These are phyloP conservation scores for Ptychobarbus kaznakovi DNA, from an alignment of 2,797 vertebrate genomes.

Conservation along the genomic window DNA sequence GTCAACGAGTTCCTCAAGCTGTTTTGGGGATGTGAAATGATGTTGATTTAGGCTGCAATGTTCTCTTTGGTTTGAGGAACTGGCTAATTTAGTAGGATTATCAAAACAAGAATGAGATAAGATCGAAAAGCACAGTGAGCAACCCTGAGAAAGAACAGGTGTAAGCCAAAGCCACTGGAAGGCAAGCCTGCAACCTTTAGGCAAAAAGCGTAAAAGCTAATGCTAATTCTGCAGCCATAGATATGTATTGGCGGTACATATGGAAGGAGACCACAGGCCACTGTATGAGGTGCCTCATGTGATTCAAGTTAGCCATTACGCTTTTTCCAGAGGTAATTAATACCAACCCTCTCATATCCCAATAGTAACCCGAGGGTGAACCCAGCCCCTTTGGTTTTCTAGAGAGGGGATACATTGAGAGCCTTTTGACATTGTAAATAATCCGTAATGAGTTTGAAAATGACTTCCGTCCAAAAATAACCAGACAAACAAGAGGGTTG, in stretches of 20 bases:
- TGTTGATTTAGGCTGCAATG: background rate
- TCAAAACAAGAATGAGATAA: slow-evolving; percentile 26
- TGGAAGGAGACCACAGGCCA: no score
- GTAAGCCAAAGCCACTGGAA: background rate
- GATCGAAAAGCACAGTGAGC: background rate
- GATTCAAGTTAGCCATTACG: no score
- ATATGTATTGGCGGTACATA: no score
- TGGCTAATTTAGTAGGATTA: slow-evolving; percentile 2
- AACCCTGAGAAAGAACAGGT: background rate
- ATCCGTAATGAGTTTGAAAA: slow-evolving; percentile 21
- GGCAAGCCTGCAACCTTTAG: background rate
- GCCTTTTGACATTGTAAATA: background rate
- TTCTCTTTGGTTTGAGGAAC: slow-evolving; percentile 3
- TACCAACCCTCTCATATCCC: no score
- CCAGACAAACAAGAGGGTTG: background rate
- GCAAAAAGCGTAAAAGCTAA: background rate
- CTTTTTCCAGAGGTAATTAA: no score
- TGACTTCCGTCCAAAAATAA: slow-evolving; percentile 8
- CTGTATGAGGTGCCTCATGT: no score
- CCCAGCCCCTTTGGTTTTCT: slow-evolving; percentile 2
- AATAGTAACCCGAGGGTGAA: background rate
- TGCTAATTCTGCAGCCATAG: background rate
- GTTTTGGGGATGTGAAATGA: slow-evolving; percentile 1
- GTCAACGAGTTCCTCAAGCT: background rate
- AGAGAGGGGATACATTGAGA: slow-evolving; percentile 13